Conservation (phyloP, 2,888 invertebrate genomes). For the Drosophila differens region DNA sequence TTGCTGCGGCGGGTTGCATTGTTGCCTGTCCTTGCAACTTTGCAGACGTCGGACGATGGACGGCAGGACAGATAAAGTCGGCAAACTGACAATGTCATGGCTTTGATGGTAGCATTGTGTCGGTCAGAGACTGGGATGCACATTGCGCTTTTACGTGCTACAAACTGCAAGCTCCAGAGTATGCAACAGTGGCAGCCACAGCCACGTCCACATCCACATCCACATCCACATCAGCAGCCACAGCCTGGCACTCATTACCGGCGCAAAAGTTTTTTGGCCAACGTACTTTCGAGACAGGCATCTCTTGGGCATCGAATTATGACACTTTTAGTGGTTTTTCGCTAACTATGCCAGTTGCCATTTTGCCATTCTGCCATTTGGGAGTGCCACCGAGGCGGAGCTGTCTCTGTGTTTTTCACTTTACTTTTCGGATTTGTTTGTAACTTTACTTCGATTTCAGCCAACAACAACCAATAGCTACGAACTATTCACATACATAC, state of each 20-base stretch:
- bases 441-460: slow-evolving; percentile 75
- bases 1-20: slow-evolving; percentile 4
- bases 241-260: slow-evolving; percentile 70
- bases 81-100: slow-evolving; percentile 14
- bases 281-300: slow-evolving; percentile 77
- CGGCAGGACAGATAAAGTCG: slow-evolving; percentile 7
- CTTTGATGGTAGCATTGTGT: neutral
- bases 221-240: slow-evolving; percentile 6
- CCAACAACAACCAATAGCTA: slow-evolving; percentile 21
- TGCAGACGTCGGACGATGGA: slow-evolving; percentile 18
- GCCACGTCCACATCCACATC: slow-evolving; percentile 5
- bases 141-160: slow-evolving; percentile 58
- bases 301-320: slow-evolving; percentile 84
- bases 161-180: slow-evolving; percentile 10
- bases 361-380: slow-evolving; percentile 30
- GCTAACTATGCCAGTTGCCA: slow-evolving; percentile 44
- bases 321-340: slow-evolving; percentile 51
- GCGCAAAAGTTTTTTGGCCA: slow-evolving; percentile 73
- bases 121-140: slow-evolving; percentile 1
- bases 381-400: slow-evolving; percentile 24
- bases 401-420: slow-evolving; percentile 56
- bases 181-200: slow-evolving; percentile 19
- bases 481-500: slow-evolving; percentile 5
- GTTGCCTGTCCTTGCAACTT: slow-evolving; percentile 24
- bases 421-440: slow-evolving; percentile 65